A percentile compares a stretch with the other conserved stretches of the same genome.
phyloP scores from a whole-genome alignment of 2,113 vertebrate species.

The Chaetodon auriga region DNA sequence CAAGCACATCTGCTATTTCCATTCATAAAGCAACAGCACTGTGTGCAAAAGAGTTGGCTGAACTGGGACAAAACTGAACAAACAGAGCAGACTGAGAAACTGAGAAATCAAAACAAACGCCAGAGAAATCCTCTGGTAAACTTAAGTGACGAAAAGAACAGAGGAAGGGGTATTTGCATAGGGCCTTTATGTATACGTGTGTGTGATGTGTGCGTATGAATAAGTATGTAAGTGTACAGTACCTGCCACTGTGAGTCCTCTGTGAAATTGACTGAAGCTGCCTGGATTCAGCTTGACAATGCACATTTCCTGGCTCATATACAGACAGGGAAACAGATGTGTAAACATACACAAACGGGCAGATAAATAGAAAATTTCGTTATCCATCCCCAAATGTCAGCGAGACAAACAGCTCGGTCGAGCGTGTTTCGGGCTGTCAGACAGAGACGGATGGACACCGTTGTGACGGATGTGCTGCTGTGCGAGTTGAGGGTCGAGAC shows the following conservation, averaged over 20 bases:
- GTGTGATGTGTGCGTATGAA: not conserved
- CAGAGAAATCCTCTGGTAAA: not conserved
- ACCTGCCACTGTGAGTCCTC: not conserved
- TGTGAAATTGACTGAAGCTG: not conserved
- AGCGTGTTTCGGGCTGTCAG: not conserved
- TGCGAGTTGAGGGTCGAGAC: not conserved
- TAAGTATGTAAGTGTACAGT: not conserved
- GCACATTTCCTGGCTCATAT: not conserved
- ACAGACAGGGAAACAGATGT: not conserved
- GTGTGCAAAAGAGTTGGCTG: not conserved
- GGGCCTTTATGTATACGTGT: not conserved
- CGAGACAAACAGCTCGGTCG: conserved; percentile 7
- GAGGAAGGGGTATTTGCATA: not conserved
- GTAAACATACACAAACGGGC: not conserved
- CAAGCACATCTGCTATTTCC: not conserved
- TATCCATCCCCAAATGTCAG: not conserved
- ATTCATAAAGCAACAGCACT: not conserved
- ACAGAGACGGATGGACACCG: not conserved
- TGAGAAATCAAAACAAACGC: too few relatives aligned
- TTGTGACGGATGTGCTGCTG: conserved; percentile 32
- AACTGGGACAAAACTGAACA: not conserved
- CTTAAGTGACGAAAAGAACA: not conserved
- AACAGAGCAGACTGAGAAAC: not conserved
- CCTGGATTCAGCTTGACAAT: conserved; percentile 13
- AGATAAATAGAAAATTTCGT: conserved; percentile 13